Evolutionary conservation across 2,888 invertebrate genomes (phyloP).

Genomic region (Siphlonurus alternatus): DNA sequence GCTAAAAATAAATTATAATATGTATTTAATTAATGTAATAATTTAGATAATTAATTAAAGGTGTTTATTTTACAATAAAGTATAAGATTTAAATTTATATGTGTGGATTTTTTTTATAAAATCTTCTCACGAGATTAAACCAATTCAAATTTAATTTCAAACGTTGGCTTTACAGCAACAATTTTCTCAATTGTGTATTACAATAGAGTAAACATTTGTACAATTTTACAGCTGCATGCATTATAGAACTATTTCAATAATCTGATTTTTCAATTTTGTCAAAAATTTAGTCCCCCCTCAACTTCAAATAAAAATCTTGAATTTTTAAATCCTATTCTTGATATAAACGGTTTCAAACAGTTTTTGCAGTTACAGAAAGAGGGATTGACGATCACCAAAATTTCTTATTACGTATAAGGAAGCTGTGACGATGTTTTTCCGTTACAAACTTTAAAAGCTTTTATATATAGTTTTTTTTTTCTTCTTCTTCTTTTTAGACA

Average conservation of each 20-base stretch:
- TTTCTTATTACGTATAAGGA: no score
- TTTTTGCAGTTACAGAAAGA: neutral
- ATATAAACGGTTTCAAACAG: neutral
- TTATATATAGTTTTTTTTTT: neutral
- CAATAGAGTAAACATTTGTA: neutral
- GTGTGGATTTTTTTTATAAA: no score
- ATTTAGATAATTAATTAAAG: no score
- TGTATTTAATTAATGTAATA: no score
- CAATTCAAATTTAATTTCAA: no score
- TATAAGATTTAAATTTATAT: no score
- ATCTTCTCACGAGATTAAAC: no score
- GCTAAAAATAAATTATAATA: no score
- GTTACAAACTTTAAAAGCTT: neutral
- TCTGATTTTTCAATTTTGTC: neutral
- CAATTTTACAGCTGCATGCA: neutral
- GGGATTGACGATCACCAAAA: no score
- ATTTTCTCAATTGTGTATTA: no score
- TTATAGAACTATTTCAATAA: neutral
- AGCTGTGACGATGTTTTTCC: neutral
- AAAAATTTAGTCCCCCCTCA: neutral
- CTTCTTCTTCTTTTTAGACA: neutral
- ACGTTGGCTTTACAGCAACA: no score
- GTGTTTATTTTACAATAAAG: no score
- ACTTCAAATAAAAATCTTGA: neutral
- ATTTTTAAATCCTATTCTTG: neutral